Base-by-base conservation (phyloP, 2,888 invertebrate genomes). In the Mesoligia furuncula region DNA sequence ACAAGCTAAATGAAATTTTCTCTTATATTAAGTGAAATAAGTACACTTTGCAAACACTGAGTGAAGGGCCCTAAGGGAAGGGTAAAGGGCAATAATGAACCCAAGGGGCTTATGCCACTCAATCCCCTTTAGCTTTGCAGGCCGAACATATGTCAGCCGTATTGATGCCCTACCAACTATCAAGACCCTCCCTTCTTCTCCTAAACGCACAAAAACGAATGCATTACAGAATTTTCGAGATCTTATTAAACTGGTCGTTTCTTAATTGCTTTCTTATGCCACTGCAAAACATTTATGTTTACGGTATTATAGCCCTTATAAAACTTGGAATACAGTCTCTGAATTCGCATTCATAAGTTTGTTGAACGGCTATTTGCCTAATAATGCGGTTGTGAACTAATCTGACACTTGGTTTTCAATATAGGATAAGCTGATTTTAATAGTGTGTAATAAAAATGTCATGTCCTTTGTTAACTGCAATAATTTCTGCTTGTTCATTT, bases 101-200 rank as follows among this genome's bases (percentile, higher is more conserved):
- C 93, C 93, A 93, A 93, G 93, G 94, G 95, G 96, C 94, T 96
- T 95, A 95, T 92, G 93, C 93, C 95, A 95, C 94, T 95, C 95
- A 92, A 94, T 93, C 94, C 95, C 95, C 92, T 92, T 90, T 92
- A 86, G 91, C 92, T 93, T 94, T 91, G 91, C 92, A 90, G 91
- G 87, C 92, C 89, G 91, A 95, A 94, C 96, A 95, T 96, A 96
- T 96, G 96, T 95, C 96, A 94, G 91, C 88, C 93, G 90, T 90
- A 90, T 91, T 89, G 83, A 89, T 80, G 75, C 79, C 80, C 88
- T 84, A 88, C 93, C 92, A 90, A 75, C 77, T 45, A 81, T 77
- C 62, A 64, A 85, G 90, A 90, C 76, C 91, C 85, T 75, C 86
- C 70, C 81, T 80, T 80, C 83, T 89, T 85, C 85, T 76, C 77